Conservation (phyloP, 2,113 vertebrate genomes). For the Fregetta grallaria region DNA sequence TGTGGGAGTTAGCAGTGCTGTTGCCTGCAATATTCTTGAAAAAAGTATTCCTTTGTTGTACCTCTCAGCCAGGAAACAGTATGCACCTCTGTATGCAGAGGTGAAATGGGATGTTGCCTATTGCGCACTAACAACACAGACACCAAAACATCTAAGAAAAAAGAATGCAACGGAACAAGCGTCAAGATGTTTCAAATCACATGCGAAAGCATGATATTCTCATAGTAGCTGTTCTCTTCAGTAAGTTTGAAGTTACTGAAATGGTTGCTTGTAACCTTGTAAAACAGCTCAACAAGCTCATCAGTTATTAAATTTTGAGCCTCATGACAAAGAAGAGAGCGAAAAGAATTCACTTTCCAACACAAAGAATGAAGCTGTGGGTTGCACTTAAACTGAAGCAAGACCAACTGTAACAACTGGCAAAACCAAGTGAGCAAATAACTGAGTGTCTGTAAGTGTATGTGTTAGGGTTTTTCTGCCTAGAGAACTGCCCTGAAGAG, state of each 20-base stretch:
- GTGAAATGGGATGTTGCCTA: neutral
- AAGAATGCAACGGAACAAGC: neutral
- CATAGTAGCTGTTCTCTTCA: neutral
- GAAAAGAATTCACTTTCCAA: neutral
- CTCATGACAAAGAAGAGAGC: neutral
- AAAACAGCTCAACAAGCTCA: neutral
- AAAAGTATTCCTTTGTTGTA: neutral
- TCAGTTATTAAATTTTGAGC: neutral
- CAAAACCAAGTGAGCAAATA: neutral
- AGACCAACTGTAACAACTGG: neutral
- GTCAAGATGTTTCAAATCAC: neutral
- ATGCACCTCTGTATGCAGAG: neutral
- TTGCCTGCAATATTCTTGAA: neutral
- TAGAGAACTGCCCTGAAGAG: neutral
- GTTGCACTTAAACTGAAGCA: neutral
- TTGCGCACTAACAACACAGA: neutral
- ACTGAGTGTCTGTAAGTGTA: neutral
- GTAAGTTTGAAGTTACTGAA: neutral
- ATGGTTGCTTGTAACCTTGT: neutral
- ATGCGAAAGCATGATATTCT: neutral
- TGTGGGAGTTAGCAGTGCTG: neutral
- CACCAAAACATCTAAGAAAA: neutral
- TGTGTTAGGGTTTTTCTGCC: neutral
- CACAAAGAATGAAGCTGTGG: neutral
- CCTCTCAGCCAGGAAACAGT: neutral